Percentiles rank a stretch among this genome's conserved stretches.
Conservation (phyloP, 2,797 vertebrate species). For the Aphelocoma californica region DNA sequence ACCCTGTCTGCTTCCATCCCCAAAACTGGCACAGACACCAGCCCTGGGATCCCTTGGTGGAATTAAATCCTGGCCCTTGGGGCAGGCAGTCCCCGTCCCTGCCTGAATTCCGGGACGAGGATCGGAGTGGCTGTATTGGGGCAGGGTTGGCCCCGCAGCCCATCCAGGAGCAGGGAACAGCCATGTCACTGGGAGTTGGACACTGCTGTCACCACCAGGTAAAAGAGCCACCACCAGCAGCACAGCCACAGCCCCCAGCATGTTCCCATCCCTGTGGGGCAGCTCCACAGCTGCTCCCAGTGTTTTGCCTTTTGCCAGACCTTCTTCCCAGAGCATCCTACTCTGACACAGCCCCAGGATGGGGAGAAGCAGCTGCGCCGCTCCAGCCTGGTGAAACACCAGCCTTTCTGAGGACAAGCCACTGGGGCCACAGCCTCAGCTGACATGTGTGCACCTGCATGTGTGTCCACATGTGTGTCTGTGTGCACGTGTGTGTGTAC, state of each 20-base stretch:
- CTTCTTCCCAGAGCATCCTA: neutral
- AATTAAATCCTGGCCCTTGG: accelerated
- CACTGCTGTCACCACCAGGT: neutral
- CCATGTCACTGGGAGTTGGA: accelerated
- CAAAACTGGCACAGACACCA: accelerated
- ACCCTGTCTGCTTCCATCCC: neutral
- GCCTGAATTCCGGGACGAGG: accelerated
- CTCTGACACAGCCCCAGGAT: accelerated
- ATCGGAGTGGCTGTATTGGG: accelerated
- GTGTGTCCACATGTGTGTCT: neutral
- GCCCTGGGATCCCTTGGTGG: neutral
- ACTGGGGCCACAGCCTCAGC: accelerated
- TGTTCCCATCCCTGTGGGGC: accelerated
- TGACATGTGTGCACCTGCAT: accelerated
- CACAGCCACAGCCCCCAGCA: neutral
- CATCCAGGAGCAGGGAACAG: neutral
- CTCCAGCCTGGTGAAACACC: neutral
- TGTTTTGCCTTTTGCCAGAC: neutral
- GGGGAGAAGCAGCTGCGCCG: accelerated
- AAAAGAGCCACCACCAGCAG: neutral
- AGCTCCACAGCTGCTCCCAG: neutral
- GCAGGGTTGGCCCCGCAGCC: neutral
- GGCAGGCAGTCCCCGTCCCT: neutral
- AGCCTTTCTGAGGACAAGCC: neutral
- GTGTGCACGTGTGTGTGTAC: neutral